Base-by-base conservation (phyloP, 2,888 invertebrate genomes). In the Caenorhabditis becei region DNA sequence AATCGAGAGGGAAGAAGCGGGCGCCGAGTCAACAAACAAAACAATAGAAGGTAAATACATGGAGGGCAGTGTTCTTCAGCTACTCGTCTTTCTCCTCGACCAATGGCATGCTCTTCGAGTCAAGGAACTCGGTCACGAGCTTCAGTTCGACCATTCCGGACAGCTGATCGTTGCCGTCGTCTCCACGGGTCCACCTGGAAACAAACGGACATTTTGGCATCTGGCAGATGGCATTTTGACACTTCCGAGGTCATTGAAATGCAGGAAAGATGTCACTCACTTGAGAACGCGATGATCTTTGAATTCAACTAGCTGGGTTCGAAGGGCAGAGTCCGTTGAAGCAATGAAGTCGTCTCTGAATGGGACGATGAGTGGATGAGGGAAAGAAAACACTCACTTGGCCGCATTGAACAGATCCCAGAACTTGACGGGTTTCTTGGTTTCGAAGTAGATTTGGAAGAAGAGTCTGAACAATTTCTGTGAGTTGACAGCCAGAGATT, bases 271-370 rank as follows among this genome's bases (percentile, higher is more conserved):
- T 24, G 16, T 35, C 24, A 63, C 77, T 72, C 41, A 86, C 84
- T 94, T 95, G 4, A 97, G 94, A 87, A 98, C 93, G 91, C 96
- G 96, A 92, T 98, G 98, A 92, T 98, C 97, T 61, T 95, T 93
- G 92, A 97, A 98, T 92, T 98, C 98, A 0, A 95, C 96, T 2
- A 98, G 93, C 90, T 85, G 86, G 5, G 96, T 95, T 85, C 96
- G 94, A 77, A 98, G 92, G 0, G 96, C 96, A 69, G 95, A 93
- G 92, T 98, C 97, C 0, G 96, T 96, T 91, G 96, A 97, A 0
- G 96, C 97, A 44, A 97, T 93, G 92, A 97, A 97, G 23, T 94
- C 94, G 92, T 97, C 96, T 49, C 97, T 84, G 66, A 54, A 80
- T 71, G 16, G 10, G 41, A 10, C 16, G 3, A 14, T 3, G 14